phyloP scores from a whole-genome alignment of 2,797 vertebrate genomes.

The Bovichtus diacanthus region DNA sequence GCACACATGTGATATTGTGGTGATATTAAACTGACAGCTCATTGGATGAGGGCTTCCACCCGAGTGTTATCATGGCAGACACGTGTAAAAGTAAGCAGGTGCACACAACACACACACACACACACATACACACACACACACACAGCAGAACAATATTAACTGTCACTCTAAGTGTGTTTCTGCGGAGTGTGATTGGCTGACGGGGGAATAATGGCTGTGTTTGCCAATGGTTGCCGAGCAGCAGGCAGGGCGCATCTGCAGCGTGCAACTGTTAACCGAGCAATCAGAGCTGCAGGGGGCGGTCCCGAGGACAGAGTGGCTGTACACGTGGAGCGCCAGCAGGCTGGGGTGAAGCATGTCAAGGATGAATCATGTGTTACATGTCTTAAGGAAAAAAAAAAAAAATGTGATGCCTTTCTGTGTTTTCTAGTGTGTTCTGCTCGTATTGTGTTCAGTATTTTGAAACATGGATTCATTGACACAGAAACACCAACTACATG shows the following conservation, averaged over 20 bases:
- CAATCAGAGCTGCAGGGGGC: conserved; percentile 68
- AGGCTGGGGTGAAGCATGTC: conserved; percentile 48
- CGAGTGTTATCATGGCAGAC: conserved; percentile 41
- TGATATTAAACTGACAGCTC: conserved; percentile 8
- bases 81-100: conserved; percentile 46
- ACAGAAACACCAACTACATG: conserved; percentile 23
- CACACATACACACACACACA: conserved; percentile 2
- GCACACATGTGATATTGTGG: conserved; percentile 17
- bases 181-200: conserved; percentile 49
- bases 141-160: background rate
- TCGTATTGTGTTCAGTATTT: conserved; percentile 5
- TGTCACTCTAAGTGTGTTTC: conserved; percentile 9
- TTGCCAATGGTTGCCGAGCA: conserved; percentile 57
- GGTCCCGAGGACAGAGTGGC: conserved; percentile 56
- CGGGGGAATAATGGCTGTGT: conserved; percentile 19
- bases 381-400: conserved; percentile 52
- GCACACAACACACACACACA: conserved; percentile 2
- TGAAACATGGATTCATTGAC: background rate
- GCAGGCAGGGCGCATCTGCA: conserved; percentile 13
- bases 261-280: conserved; percentile 60
- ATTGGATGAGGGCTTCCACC: conserved; percentile 12
- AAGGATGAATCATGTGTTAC: conserved; percentile 51
- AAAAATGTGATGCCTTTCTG: conserved; percentile 44
- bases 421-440: conserved; percentile 10
- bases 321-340: conserved; percentile 71